phyloP scores from a whole-genome alignment of 37 sponge, comb jelly and placozoan genomes.

The Dysidea cf. avara region DNA sequence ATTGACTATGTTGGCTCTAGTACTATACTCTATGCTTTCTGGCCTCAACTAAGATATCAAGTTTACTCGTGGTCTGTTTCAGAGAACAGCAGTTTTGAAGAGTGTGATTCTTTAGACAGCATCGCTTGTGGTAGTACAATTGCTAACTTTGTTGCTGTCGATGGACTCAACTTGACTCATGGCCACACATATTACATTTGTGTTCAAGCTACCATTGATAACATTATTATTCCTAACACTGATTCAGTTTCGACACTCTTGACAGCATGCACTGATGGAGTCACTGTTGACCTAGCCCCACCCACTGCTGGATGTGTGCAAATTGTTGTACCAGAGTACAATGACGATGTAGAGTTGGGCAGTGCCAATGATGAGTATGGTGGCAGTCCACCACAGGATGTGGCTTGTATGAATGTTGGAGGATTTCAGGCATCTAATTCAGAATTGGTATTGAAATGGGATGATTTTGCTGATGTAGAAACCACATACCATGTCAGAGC shows the following conservation, averaged over 20 bases:
- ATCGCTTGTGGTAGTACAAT: conserved; percentile 63
- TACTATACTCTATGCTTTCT: conserved; percentile 46
- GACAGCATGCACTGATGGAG: conserved; percentile 64
- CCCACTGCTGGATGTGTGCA: conserved; percentile 56
- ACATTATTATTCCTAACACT: conserved; percentile 25
- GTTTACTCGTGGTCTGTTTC: conserved; percentile 61
- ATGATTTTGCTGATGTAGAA: conserved; percentile 48
- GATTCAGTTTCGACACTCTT: conserved; percentile 15
- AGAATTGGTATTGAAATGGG: conserved; percentile 57
- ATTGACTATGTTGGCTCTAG: conserved; percentile 40
- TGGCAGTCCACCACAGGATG: not conserved
- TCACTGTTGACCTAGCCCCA: conserved; percentile 47
- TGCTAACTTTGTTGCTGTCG: conserved; percentile 39
- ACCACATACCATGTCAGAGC: conserved; percentile 32
- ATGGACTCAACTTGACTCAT: conserved; percentile 23
- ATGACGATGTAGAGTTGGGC: not conserved
- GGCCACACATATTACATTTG: conserved; percentile 62
- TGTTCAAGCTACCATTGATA: conserved; percentile 31
- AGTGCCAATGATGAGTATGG: conserved; percentile 26
- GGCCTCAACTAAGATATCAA: conserved; percentile 61
- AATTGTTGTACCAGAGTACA: conserved; percentile 9
- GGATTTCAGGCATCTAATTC: conserved; percentile 48
- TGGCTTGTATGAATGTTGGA: conserved; percentile 1
- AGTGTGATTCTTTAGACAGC: conserved; percentile 15
- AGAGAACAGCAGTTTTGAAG: conserved; percentile 11